Percentiles rank a stretch among this genome's conserved stretches.
These are phyloP conservation scores for Diadophis punctatus DNA, from an alignment of 2,113 vertebrate species.

Conservation along the genomic window DNA sequence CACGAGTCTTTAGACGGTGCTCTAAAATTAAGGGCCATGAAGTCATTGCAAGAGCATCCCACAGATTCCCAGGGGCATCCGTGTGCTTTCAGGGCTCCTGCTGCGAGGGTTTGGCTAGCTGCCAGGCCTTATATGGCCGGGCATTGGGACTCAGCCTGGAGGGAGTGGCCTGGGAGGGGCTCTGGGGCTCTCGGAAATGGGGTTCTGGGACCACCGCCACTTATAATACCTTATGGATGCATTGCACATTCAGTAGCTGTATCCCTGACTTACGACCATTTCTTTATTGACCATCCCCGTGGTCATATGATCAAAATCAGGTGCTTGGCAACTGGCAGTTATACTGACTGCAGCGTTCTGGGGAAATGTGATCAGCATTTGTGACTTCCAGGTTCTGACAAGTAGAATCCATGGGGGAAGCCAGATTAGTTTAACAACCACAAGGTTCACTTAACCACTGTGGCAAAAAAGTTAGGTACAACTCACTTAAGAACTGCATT, in stretches of 20 bases:
- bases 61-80: background rate
- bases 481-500: background rate
- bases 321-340: background rate
- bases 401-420: background rate
- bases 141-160: background rate
- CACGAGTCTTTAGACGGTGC: background rate
- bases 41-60: background rate
- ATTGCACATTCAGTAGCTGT: background rate
- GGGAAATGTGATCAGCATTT: background rate
- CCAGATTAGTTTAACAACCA: background rate
- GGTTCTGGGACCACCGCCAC: too few relatives aligned
- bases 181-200: too few relatives aligned
- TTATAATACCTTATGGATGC: background rate
- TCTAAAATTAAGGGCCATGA: conserved; percentile 17
- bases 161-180: background rate
- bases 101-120: background rate
- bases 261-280: background rate
- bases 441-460: background rate
- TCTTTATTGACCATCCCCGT: background rate
- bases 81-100: background rate
- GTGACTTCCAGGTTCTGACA: background rate
- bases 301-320: background rate
- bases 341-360: background rate
- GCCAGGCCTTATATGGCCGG: background rate
- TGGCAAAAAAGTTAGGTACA: background rate